Evolutionary conservation across 2,113 vertebrate species (phyloP), one percentile per base, ranked within the genome.

Genomic region (Bambusicola thoracicus): DNA sequence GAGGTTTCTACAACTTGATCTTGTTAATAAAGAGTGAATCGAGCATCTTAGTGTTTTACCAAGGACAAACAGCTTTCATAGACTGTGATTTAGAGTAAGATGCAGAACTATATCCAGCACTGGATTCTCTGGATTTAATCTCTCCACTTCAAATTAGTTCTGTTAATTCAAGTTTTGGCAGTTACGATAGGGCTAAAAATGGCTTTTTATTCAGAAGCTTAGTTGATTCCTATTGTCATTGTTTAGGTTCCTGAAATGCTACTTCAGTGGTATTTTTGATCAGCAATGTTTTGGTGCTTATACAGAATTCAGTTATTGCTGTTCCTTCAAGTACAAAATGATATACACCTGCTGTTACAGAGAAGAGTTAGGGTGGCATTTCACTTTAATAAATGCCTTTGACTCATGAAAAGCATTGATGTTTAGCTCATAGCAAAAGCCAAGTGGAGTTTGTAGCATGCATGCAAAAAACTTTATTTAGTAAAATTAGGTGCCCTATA

Each of bases 111-210:
- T 46, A 34, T 68, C 61, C 78, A 73, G 9, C 11, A 11, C 8
- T 48, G 66, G 62, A 38, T 96, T 96, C 43, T 72, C 11, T n/a
- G n/a, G n/a, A 41, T 75, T 75, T 53, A 89, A 58, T 2, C 7
- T 55, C 7, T 69, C 59, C 62, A 5, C 30, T 92, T 81, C 51
- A 68, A 79, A 40, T 58, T 76, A 83, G 21, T 21, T 69, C 5
- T 17, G 15, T 30, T 53, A 53, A 17, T 90, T 40, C 30, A 65
- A 53, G 4, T 41, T 88, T 11, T 86, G 22, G 3, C 16, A 53
- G 13, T 74, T 67, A 8, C 2, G 59, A 90, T 29, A 6, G 3
- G 13, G 18, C 65, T 81, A 29, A 79, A 81, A 72, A 43, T 49
- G 0, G 59, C 10, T 51, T 78, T 85, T 88, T 74, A 56, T 82